Evolutionary conservation across 2,888 invertebrate species (phyloP), one percentile per base, ranked within the genome.

Genomic region (Arctia plantaginis): DNA sequence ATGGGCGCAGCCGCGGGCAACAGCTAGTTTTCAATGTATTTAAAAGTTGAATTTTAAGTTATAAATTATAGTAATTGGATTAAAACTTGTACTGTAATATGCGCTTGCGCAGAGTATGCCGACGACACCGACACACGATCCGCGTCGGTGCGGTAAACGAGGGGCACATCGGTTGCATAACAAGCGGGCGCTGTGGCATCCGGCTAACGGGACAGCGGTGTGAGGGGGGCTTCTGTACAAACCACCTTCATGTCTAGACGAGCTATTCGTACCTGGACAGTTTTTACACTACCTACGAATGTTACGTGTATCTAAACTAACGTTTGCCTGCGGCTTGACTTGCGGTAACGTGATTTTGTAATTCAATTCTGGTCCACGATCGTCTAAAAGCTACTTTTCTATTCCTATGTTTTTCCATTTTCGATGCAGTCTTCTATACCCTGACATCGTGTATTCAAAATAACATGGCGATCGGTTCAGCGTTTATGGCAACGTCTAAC

Each of bases 101-200:
- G 84, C 83, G 82, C 77, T 73, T 73, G 75, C 79, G 81, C 81
- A 77, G 78, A 55, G 23, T 55, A 77, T 47, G 30, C 47, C 30
- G 67, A 47, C 75, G 69, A 76, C 80, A 77, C 80, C 72, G 75
- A 78, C 84, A 83, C 80, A 82, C 78, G 81, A 78, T 71, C 75
- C 72, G 82, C 83, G 86, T 77, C 84, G 79, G 70, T 80, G 79
- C 82, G 81, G 84, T 87, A 82, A 82, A 82, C 84, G 88, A 89
- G 90, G 88, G 89, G 91, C 89, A 89, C 91, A 90, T 93, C 91
- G 87, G 90, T 94, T 94, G 94, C 94, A 94, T 94, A 94, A 94
- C 91, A 90, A 94, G 92, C 92, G 90, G 85, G 89, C 89, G 88
- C 86, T 82, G 79, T 89, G 90, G 90, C 87, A 89, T 94, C 93